Conservation (phyloP, 1,140 invertebrate genomes). For the Pseudomyrmex gracilis region DNA sequence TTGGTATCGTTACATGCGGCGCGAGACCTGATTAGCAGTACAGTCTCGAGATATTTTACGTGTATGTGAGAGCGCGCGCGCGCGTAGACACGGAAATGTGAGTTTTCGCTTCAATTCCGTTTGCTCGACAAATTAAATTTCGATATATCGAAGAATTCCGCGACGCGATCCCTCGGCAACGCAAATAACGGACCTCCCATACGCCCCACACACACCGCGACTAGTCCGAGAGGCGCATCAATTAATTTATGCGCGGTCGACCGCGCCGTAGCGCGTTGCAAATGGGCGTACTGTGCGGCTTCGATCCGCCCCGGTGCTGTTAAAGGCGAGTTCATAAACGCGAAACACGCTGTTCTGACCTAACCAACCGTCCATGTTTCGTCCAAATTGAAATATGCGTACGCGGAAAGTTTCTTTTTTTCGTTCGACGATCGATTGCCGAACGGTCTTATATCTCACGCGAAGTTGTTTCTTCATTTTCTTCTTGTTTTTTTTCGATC, state of each 20-base stretch:
- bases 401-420: not conserved
- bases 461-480: not conserved
- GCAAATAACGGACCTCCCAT: slow-evolving; percentile 37
- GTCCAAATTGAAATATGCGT: not conserved
- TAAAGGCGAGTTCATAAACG: slow-evolving; percentile 44
- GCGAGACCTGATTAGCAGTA: slow-evolving; percentile 47
- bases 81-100: slow-evolving; percentile 60
- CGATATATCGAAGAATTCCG: not conserved
- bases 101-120: slow-evolving; percentile 51
- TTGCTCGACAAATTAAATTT: too few relatives aligned
- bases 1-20: slow-evolving; percentile 62
- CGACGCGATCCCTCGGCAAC: slow-evolving; percentile 29
- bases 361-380: not conserved
- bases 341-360: not conserved
- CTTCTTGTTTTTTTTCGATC: not conserved
- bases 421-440: not conserved
- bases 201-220: slow-evolving; percentile 36
- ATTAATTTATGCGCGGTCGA: slow-evolving; percentile 52
- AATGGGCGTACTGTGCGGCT: slow-evolving; percentile 14
- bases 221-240: slow-evolving; percentile 21
- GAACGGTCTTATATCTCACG: not conserved
- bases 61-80: not conserved
- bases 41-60: slow-evolving; percentile 23
- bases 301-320: slow-evolving; percentile 13
- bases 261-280: not conserved